Evolutionary conservation across 2,888 invertebrate genomes (phyloP).

Genomic region (Amblyjoppa fuscipennis): DNA sequence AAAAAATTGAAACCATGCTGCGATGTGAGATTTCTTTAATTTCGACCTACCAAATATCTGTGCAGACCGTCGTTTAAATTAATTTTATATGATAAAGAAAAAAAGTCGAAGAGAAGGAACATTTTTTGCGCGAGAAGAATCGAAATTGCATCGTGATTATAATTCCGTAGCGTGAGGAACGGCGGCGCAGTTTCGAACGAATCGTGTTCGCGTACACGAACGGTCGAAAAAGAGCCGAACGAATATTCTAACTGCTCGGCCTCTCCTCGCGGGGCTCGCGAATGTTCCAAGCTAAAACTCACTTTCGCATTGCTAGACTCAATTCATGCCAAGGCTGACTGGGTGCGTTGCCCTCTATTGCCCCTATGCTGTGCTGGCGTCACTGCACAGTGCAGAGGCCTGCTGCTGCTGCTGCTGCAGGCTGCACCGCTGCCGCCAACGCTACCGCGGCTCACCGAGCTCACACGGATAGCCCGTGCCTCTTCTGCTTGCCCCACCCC

Average conservation of each 20-base stretch:
- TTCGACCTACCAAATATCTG: too few relatives aligned
- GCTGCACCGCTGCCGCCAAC: slow-evolving; percentile 63
- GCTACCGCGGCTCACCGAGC: slow-evolving; percentile 55
- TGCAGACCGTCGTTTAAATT: too few relatives aligned
- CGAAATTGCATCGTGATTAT: not conserved
- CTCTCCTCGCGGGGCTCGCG: slow-evolving; percentile 55
- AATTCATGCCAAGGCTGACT: slow-evolving; percentile 85
- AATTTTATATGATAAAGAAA: not conserved
- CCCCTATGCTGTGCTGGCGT: slow-evolving; percentile 82
- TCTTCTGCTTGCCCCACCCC: slow-evolving; percentile 65
- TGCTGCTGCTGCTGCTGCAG: slow-evolving; percentile 55
- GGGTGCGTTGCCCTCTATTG: slow-evolving; percentile 85
- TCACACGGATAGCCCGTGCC: slow-evolving; percentile 49
- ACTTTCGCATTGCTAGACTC: slow-evolving; percentile 85
- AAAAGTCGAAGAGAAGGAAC: not conserved
- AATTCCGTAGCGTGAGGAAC: not conserved
- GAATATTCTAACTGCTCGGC: slow-evolving; percentile 67
- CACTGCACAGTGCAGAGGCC: slow-evolving; percentile 75
- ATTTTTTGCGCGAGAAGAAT: not conserved
- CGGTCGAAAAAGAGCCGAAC: slow-evolving; percentile 45
- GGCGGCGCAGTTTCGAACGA: slow-evolving; percentile 10
- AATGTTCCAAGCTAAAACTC: slow-evolving; percentile 77
- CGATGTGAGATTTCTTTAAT: too few relatives aligned
- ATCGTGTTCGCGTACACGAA: slow-evolving; percentile 17
- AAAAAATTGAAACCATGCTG: too few relatives aligned